A percentile compares a stretch with the other conserved stretches of the same genome.
These are phyloP conservation scores for Macrotis lagotis DNA, from an alignment of 2,113 vertebrate species.

Conservation along the genomic window DNA sequence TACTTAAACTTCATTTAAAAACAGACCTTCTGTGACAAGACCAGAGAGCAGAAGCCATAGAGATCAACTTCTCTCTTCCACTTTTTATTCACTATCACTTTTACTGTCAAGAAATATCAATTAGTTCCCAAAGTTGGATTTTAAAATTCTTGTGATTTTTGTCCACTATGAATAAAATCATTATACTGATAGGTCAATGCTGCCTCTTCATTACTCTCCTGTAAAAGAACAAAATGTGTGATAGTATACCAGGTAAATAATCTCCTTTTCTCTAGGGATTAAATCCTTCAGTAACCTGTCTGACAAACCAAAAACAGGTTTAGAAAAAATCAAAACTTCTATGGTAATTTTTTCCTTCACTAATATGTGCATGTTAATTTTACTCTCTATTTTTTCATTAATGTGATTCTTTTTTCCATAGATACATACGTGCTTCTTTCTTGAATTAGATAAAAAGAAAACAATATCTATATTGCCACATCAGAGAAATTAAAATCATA, in stretches of 20 bases:
- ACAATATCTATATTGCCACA: not conserved
- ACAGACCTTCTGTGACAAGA: not conserved
- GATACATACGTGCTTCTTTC: not conserved
- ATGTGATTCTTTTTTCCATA: not conserved
- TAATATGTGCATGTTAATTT: not conserved
- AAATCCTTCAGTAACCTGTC: not conserved
- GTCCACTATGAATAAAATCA: not conserved
- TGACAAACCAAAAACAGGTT: not conserved
- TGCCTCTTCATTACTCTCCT: not conserved
- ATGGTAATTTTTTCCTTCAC: not conserved
- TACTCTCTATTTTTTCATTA: not conserved
- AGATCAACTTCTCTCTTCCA: not conserved
- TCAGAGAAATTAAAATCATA: not conserved
- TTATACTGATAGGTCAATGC: not conserved
- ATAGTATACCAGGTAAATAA: not conserved
- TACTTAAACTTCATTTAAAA: not conserved
- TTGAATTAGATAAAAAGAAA: not conserved
- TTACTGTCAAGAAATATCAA: not conserved
- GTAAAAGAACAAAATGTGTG: not conserved
- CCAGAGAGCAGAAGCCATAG: not conserved
- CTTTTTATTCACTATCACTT: not conserved
- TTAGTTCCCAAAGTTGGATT: not conserved
- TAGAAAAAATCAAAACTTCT: too few relatives aligned
- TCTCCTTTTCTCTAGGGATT: not conserved
- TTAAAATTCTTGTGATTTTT: not conserved